phyloP scores from a whole-genome alignment of 2,113 vertebrate genomes.

The Peromyscus leucopus region DNA sequence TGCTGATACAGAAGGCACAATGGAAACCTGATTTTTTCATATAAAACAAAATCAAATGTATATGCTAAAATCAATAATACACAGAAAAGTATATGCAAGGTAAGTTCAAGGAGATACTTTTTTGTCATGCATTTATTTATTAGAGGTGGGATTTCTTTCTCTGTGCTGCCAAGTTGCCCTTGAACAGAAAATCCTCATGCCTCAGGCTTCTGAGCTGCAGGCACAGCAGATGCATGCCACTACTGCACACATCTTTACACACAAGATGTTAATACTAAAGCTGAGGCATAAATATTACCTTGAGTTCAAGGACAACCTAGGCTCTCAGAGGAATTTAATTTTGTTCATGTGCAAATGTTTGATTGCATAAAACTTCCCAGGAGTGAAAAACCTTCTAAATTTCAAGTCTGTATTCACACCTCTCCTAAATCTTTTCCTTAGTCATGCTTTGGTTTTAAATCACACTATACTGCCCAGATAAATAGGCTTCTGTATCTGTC shows the following conservation, averaged over 20 bases:
- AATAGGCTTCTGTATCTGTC: not conserved
- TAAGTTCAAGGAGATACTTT: not conserved
- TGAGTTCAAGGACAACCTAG: not conserved
- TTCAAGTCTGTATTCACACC: not conserved
- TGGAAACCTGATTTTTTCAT: not conserved
- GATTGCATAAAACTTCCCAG: not conserved
- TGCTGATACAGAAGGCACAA: not conserved
- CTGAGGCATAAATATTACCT: not conserved
- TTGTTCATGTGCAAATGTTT: not conserved
- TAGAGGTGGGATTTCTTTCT: not conserved
- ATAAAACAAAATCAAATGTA: not conserved
- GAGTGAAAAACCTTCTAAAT: not conserved
- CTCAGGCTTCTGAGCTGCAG: not conserved
- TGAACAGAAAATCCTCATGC: not conserved
- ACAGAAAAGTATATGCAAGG: not conserved
- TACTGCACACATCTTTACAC: not conserved
- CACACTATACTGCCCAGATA: fast-evolving
- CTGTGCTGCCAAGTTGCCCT: not conserved
- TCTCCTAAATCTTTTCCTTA: not conserved
- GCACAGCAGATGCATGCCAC: not conserved
- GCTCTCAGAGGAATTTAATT: not conserved
- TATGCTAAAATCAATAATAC: not conserved
- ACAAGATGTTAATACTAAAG: not conserved
- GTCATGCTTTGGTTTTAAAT: not conserved
- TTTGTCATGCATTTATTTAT: not conserved